These are phyloP conservation scores for Cryptoprocta ferox DNA, from an alignment of 2,797 vertebrate genomes.

Conservation along the genomic window DNA sequence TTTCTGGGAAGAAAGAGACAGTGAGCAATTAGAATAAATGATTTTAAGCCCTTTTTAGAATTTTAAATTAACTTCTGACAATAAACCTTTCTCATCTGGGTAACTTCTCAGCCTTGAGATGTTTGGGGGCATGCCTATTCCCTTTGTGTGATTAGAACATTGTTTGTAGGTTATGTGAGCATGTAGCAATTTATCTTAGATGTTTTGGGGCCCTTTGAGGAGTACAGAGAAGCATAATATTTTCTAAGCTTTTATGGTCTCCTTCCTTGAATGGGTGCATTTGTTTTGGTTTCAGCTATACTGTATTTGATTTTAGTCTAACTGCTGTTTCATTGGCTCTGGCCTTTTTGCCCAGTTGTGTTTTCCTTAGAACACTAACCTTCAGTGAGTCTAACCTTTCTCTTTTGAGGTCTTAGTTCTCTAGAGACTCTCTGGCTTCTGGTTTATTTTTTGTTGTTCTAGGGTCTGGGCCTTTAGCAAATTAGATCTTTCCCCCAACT, in stretches of 20 bases:
- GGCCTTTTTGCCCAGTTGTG: neutral
- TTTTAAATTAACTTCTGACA: slow-evolving; percentile 68
- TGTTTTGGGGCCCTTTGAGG: neutral
- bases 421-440: slow-evolving; percentile 49
- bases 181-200: neutral
- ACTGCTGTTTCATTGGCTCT: neutral
- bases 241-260: slow-evolving; percentile 36
- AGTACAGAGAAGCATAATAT: neutral
- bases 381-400: slow-evolving; percentile 47
- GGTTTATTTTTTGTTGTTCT: slow-evolving; percentile 63
- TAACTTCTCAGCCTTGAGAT: slow-evolving; percentile 46
- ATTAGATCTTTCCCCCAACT: slow-evolving; percentile 41
- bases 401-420: slow-evolving; percentile 54
- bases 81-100: slow-evolving; percentile 48
- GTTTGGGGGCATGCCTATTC: neutral
- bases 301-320: slow-evolving; percentile 57
- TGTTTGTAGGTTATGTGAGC: neutral
- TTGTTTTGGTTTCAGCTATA: slow-evolving; percentile 47
- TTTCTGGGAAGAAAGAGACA: slow-evolving; percentile 70
- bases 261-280: neutral
- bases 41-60: slow-evolving; percentile 67
- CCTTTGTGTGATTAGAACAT: neutral
- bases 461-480: slow-evolving; percentile 55
- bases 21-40: slow-evolving; percentile 62
- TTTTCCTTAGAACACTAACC: slow-evolving; percentile 45